Evolutionary conservation across 2,797 vertebrate genomes (phyloP), one percentile per base, ranked within the genome.

Genomic region (Aldrovandia affinis): DNA sequence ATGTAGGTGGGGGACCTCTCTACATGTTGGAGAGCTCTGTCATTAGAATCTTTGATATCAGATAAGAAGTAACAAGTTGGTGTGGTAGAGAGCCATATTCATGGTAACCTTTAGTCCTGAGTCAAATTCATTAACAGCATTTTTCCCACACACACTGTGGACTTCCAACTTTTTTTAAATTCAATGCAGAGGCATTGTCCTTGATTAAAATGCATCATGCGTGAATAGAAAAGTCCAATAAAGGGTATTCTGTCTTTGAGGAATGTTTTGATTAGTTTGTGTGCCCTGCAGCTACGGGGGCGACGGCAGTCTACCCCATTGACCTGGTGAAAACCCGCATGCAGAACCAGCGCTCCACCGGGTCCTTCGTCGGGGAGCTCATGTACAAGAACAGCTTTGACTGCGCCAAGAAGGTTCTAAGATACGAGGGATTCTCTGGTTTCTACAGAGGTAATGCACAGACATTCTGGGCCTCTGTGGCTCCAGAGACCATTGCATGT

Each of bases 311-410:
- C 0, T 99, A 98, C 88, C 97, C 98, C 85, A 98, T 98, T 83
- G 98, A 99, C 90, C 95, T 98, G 93, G 97, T 99, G 93, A 99
- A 99, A 95, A 99, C 97, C 0, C 96, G 97, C 9, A 98, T 98
- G 97, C 97, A 99, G 92, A 99, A 99, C 93, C 97, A 99, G 88
- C 97, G 97, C 78, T 96, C 96, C 89, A 95, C 94, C 0, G 95
- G 97, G 84, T 97, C 97, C 84, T 96, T 99, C 0, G 95, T 99
- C 15, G 98, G 97, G 84, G 97, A 99, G 88, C 86, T 98, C 92
- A 97, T 99, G 97, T 98, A 99, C 90, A 99, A 98, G 93, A 99
- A 95, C 95, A 99, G 98, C 92, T 99, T 98, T 54, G 97, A 99
- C 93, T 99, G 98, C 86, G 97, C 97, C 63, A 99, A 97, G 95